Evolutionary conservation across 2,113 vertebrate genomes (phyloP).

Genomic region (Rhizomys pruinosus): DNA sequence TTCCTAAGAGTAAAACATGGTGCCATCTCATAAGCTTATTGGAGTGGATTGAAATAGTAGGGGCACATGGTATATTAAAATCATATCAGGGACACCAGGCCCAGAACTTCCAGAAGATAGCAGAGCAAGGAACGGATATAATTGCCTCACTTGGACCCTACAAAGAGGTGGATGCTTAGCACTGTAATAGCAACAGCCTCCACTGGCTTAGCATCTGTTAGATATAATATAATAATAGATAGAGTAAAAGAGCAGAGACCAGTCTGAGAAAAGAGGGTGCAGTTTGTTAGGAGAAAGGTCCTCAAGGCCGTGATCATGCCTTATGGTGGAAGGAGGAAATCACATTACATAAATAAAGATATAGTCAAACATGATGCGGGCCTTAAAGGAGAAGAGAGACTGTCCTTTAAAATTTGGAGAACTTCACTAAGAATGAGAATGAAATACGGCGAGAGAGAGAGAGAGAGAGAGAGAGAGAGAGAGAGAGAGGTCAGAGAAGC

Average conservation of each 20-base stretch:
- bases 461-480: too few relatives aligned
- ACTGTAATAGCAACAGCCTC: too few relatives aligned
- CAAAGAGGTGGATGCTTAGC: background rate
- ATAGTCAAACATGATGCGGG: background rate
- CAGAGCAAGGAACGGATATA: too few relatives aligned
- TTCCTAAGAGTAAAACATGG: background rate
- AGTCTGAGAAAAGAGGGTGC: background rate
- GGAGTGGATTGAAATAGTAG: background rate
- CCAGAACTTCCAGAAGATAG: background rate
- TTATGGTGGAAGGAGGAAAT: too few relatives aligned
- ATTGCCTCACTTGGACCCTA: background rate
- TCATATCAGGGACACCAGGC: background rate
- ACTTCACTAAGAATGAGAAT: background rate
- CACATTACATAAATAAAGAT: background rate
- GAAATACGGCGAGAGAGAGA: background rate
- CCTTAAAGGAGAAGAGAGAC: background rate
- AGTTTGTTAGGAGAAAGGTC: too few relatives aligned
- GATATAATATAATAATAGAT: too few relatives aligned
- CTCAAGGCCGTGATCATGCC: background rate
- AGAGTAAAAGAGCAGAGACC: too few relatives aligned
- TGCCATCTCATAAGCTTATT: background rate
- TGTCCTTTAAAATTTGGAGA: background rate
- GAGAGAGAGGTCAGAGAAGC: background rate
- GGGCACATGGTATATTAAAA: too few relatives aligned
- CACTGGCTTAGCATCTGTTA: background rate